phyloP scores from a whole-genome alignment of 2,113 vertebrate genomes.

The Caretta caretta region DNA sequence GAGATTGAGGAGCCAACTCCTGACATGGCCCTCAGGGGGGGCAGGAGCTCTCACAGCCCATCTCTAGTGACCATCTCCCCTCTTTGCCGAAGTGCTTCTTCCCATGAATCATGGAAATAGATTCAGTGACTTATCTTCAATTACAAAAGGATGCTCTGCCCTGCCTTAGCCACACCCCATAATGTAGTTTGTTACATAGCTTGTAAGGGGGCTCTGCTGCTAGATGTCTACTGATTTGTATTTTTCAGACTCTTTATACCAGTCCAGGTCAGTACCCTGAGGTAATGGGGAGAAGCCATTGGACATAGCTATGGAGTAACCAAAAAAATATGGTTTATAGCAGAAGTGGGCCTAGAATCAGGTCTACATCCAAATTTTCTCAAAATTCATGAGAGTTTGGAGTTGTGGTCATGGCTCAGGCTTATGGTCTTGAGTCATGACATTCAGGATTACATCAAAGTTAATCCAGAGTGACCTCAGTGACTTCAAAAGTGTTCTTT shows the following conservation, averaged over 20 bases:
- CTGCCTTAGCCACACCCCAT: neutral
- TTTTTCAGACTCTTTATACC: neutral
- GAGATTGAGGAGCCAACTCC: neutral
- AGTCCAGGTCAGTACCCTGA: neutral
- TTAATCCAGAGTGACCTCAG: constrained; percentile 18
- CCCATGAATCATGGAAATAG: neutral
- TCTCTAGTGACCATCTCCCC: neutral
- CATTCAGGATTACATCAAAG: neutral
- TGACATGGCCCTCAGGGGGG: neutral
- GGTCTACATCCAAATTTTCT: neutral
- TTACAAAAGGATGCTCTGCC: neutral
- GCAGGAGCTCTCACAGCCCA: neutral
- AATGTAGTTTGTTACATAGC: neutral
- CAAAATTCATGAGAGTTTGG: neutral
- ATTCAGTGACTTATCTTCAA: neutral
- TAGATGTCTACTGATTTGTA: neutral
- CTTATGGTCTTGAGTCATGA: neutral
- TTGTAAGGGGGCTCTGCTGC: neutral
- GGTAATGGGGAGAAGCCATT: neutral
- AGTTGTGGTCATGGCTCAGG: neutral
- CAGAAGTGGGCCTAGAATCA: neutral
- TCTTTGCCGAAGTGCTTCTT: neutral
- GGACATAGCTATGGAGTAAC: neutral
- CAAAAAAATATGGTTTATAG: neutral
- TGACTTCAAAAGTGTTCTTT: neutral